Percentiles rank a stretch among this genome's conserved stretches.
phyloP scores from a whole-genome alignment of 2,888 invertebrate genomes.

The Microctonus brassicae region DNA sequence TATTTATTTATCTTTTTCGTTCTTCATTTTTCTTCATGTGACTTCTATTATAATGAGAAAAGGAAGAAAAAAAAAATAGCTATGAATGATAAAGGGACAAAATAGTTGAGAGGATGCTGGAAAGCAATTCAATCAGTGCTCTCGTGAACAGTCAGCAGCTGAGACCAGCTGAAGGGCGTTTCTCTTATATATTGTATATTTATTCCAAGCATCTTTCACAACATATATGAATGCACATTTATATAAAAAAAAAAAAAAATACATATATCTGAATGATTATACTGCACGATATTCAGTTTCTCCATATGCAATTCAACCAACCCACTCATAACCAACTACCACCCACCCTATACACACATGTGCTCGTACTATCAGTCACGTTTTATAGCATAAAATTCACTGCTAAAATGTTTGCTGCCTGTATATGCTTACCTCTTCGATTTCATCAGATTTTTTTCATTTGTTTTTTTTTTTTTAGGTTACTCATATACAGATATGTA shows the following conservation, averaged over 20 bases:
- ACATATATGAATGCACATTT: background rate
- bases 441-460: background rate
- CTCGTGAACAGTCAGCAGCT: conserved; percentile 60
- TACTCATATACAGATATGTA: background rate
- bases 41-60: conserved; percentile 8
- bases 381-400: conserved; percentile 40
- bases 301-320: background rate
- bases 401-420: conserved; percentile 23
- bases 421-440: conserved; percentile 30
- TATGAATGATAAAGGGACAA: conserved; percentile 32
- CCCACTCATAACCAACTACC: conserved; percentile 20
- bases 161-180: conserved; percentile 52
- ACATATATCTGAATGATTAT: background rate
- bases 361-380: conserved; percentile 42
- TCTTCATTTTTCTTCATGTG: conserved; percentile 11
- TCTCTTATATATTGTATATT: conserved; percentile 2
- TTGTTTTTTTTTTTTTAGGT: background rate
- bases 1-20: conserved; percentile 7
- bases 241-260: too few species aligned
- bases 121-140: conserved; percentile 67
- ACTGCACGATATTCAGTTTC: conserved; percentile 28
- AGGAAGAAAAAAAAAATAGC: conserved; percentile 29
- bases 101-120: conserved; percentile 43
- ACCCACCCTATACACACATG: conserved; percentile 38
- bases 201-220: conserved; percentile 41